Base-by-base conservation (phyloP, 1,140 invertebrate genomes). In the Linepithema humile region DNA sequence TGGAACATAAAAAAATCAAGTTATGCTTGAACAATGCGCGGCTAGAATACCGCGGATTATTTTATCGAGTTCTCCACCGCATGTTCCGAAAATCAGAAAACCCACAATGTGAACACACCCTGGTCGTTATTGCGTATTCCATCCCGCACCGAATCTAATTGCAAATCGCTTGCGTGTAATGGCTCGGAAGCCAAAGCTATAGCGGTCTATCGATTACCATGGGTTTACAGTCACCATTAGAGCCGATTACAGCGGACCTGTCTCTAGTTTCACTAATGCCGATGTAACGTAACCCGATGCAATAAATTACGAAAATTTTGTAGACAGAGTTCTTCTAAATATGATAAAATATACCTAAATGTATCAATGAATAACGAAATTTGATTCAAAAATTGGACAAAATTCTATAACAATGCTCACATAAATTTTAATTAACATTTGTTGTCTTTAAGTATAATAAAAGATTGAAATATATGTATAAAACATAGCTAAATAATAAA, bases 161-260 rank as follows among this genome's bases (percentile, higher is more conserved):
- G 83, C 53, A 67, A 88, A 88, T 88, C 86, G 87, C 64, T 85
- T 88, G 83, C 83, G 77, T 74, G 64, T 85, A 88, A 88, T 85
- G 83, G 65, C n/a, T 55, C 38, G 29, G 40, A 40, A 64, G 75
- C 59, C 67, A 50, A 64, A 64, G 70, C 75, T 38, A 55, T 40
- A 75, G 65, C 17, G 84, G 86, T 88, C 86, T 89, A 89, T 89
- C 86, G 86, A 89, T 89, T 88, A 88, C 74, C 67, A 83, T 88
- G 73, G 78, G 87, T 89, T 88, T 88, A 84, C 86, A 82, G 84
- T 83, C 73, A 80, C 87, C 69, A 80, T 88, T 85, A 85, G 78
- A 78, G 59, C 77, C 83, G 86, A 89, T 89, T 88, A 88, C 65
- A 69, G 26, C 17, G 38, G 38, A 9, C 12, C 9, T 70, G 48